These are phyloP conservation scores for Mixornis gularis DNA, from an alignment of 2,113 vertebrate species.

Conservation along the genomic window DNA sequence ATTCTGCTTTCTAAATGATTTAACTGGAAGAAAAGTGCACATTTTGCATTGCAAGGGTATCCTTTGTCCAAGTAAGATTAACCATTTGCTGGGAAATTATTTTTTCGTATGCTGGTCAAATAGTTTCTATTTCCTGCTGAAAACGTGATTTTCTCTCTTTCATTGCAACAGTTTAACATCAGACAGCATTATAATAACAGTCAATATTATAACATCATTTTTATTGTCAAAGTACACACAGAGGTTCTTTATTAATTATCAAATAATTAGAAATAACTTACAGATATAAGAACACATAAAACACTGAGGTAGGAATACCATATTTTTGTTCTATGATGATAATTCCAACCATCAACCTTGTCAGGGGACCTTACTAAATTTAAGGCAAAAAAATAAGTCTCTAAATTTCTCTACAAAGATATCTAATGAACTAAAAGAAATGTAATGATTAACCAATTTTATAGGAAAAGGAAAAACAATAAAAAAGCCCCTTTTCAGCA, in stretches of 20 bases:
- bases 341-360: not conserved
- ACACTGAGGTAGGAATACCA: not conserved
- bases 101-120: not conserved
- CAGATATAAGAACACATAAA: not conserved
- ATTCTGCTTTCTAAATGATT: slow-evolving; percentile 33
- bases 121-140: not conserved
- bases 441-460: not conserved
- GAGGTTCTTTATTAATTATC: not conserved
- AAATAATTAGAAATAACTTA: not conserved
- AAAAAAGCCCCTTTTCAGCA: not conserved
- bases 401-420: not conserved
- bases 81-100: not conserved
- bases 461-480: not conserved
- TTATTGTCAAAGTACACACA: not conserved
- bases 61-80: not conserved
- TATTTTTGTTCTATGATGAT: not conserved
- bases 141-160: not conserved
- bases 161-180: not conserved
- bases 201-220: not conserved
- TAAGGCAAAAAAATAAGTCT: not conserved
- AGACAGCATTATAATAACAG: not conserved
- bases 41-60: slow-evolving; percentile 2
- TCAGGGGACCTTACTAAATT: not conserved
- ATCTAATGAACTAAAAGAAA: not conserved
- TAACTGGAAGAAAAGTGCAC: not conserved